Evolutionary conservation across 2,888 invertebrate species (phyloP).

Genomic region (Epicampocera succincta): DNA sequence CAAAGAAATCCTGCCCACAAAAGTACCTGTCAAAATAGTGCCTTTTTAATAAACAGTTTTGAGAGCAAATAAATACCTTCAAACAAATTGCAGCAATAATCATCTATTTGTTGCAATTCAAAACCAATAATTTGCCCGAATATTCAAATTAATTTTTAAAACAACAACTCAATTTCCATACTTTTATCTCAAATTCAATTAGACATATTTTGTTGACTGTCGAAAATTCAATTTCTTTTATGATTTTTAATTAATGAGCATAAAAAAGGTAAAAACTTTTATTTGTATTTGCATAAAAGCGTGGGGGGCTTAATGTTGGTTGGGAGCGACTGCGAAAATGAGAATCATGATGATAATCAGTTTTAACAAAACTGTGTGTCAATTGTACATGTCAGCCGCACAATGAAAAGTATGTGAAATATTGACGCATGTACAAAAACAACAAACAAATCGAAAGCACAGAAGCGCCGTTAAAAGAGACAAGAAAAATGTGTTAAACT

Average conservation of each 20-base stretch:
- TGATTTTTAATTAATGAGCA: conserved; percentile 2
- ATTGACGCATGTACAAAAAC: conserved; percentile 42
- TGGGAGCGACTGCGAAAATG: no score
- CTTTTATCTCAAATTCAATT: conserved; percentile 26
- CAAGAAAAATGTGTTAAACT: no score
- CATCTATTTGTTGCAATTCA: no score
- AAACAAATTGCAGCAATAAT: no score
- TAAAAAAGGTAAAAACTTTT: conserved; percentile 6
- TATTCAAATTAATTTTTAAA: no score
- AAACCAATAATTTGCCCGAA: no score
- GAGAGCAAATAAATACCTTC: no score
- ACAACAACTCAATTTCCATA: not conserved
- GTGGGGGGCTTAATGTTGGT: conserved; percentile 64
- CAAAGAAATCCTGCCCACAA: no score
- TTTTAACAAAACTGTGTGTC: conserved; percentile 58
- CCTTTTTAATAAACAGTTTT: no score
- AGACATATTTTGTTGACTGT: conserved; percentile 1
- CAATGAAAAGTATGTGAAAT: conserved; percentile 51
- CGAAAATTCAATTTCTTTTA: conserved; percentile 11
- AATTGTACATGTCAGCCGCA: conserved; percentile 58
- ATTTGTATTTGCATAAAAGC: conserved; percentile 1
- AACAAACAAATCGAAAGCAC: not conserved
- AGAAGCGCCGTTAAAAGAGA: conserved; percentile 8
- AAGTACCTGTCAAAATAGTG: no score
- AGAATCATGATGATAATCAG: conserved; percentile 60